phyloP scores from a whole-genome alignment of 2,888 invertebrate species.

The Agelastica alni region DNA sequence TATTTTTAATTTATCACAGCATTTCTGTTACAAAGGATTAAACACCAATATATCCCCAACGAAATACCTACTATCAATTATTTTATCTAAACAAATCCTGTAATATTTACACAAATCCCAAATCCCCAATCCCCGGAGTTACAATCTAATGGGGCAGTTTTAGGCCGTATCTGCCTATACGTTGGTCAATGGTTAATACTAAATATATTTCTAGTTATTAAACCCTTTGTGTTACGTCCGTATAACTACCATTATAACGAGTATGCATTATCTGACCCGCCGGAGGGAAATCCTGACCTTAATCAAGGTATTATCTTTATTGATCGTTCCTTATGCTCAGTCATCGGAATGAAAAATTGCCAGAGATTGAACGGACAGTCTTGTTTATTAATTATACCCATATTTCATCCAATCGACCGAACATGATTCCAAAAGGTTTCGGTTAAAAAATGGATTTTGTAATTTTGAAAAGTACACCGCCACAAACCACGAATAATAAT shows the following conservation, averaged over 20 bases:
- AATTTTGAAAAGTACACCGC: too few relatives aligned
- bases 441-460: too few relatives aligned
- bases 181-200: conserved; percentile 10
- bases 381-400: conserved; percentile 6
- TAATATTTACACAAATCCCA: conserved; percentile 46
- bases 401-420: conserved; percentile 5
- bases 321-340: conserved; percentile 11
- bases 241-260: conserved; percentile 17
- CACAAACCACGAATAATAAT: too few relatives aligned
- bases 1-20: too few relatives aligned
- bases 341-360: conserved; percentile 10
- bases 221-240: conserved; percentile 22
- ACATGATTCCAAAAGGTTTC: not conserved
- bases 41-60: not conserved
- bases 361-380: not conserved
- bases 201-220: conserved; percentile 30
- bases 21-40: too few relatives aligned
- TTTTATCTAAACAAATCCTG: conserved; percentile 45
- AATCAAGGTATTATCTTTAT: conserved; percentile 16
- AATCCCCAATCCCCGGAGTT: conserved; percentile 40
- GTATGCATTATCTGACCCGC: conserved; percentile 20
- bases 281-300: conserved; percentile 10
- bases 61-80: conserved; percentile 50
- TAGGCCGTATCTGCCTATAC: conserved; percentile 7
- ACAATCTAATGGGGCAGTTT: conserved; percentile 35